phyloP scores from a whole-genome alignment of 1,140 invertebrate species.

The Cherax destructor region DNA sequence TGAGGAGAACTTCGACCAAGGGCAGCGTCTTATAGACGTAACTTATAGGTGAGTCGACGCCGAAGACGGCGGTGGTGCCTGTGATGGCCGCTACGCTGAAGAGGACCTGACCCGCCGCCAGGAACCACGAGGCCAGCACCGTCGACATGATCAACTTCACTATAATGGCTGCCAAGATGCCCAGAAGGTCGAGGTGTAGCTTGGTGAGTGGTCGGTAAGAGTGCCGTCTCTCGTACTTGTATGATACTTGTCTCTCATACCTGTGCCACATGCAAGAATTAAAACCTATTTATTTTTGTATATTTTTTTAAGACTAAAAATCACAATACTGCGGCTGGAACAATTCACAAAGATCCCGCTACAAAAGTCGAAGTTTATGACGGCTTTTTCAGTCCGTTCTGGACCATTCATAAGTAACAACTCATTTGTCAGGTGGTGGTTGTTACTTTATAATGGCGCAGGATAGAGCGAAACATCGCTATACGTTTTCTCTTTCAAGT shows the following conservation, averaged over 20 bases:
- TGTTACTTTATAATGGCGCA: too few relatives aligned
- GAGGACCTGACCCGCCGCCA: constrained; percentile 29
- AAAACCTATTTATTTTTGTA: not conserved
- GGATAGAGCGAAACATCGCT: too few relatives aligned
- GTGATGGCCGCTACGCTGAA: constrained; percentile 17
- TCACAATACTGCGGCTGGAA: too few relatives aligned
- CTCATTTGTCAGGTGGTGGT: too few relatives aligned
- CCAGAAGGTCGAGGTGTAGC: not conserved
- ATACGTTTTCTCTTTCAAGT: too few relatives aligned
- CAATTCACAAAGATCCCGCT: too few relatives aligned
- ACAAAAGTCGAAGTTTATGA: too few relatives aligned
- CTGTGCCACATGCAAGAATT: not conserved
- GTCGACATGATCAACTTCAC: constrained; percentile 39
- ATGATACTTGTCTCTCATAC: not conserved
- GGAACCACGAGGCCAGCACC: constrained; percentile 35
- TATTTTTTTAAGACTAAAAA: too few relatives aligned
- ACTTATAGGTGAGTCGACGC: constrained; percentile 5
- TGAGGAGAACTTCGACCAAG: constrained; percentile 25
- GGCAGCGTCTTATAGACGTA: constrained; percentile 35
- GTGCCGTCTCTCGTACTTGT: not conserved
- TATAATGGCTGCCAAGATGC: constrained; percentile 37
- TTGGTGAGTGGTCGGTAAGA: not conserved
- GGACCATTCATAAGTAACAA: too few relatives aligned
- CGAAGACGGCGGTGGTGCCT: constrained; percentile 12
- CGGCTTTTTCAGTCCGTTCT: too few relatives aligned